phyloP scores from a whole-genome alignment of 2,113 vertebrate species.

The Elgaria multicarinata region DNA sequence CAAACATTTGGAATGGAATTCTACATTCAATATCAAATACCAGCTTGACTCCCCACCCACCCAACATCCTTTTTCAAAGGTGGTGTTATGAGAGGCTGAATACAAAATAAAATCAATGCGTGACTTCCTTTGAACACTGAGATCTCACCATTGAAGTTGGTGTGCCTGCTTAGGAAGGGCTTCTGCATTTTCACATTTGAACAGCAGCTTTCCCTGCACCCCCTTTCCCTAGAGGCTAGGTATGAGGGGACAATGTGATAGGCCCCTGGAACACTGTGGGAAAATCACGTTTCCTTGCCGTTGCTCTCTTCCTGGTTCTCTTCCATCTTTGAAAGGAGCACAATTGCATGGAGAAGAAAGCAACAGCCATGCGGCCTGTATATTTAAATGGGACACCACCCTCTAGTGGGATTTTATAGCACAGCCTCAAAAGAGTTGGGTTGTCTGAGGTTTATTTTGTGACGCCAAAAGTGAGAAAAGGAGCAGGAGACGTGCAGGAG shows the following conservation, averaged over 20 bases:
- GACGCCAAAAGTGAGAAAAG: no score
- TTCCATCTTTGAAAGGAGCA: no score
- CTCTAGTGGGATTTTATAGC: no score
- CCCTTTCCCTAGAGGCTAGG: not conserved
- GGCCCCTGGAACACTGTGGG: no score
- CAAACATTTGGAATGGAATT: not conserved
- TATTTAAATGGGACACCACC: no score
- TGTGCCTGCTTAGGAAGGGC: not conserved
- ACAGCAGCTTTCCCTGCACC: not conserved
- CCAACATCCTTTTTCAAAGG: not conserved
- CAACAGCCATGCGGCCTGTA: no score
- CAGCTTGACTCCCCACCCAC: not conserved
- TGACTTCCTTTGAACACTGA: not conserved
- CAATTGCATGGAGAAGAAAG: no score
- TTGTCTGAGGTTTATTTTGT: no score
- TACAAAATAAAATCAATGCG: not conserved
- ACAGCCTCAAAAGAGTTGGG: no score
- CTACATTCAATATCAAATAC: not conserved
- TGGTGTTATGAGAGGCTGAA: not conserved
- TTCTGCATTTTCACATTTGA: not conserved
- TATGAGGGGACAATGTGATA: not conserved
- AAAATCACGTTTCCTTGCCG: no score
- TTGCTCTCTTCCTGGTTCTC: no score
- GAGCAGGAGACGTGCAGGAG: no score
- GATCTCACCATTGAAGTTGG: not conserved